A percentile compares a stretch with the other conserved stretches of the same genome.
Evolutionary conservation across 2,888 invertebrate genomes (phyloP).

Genomic region (Heteromurus nitidus): DNA sequence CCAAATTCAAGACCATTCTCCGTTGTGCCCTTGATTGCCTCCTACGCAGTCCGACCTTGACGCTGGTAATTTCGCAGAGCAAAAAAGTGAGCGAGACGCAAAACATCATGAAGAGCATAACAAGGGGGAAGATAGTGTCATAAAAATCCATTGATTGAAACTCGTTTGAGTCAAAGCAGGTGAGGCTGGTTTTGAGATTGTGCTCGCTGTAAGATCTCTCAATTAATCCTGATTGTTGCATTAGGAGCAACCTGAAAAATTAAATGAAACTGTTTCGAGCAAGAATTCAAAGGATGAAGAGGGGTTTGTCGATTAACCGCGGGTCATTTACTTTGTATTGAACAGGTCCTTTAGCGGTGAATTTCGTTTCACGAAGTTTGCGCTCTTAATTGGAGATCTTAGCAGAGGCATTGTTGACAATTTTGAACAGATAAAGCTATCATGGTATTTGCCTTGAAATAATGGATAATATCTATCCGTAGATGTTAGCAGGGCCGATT

Average conservation of each 20-base stretch:
- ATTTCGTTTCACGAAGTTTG: slow-evolving; percentile 16
- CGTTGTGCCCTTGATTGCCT: too few species aligned
- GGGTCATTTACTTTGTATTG: slow-evolving; percentile 20
- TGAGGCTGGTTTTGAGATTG: slow-evolving; percentile 7
- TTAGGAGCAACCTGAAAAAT: slow-evolving; percentile 19
- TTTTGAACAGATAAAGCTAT: slow-evolving; percentile 7
- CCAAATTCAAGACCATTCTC: too few species aligned
- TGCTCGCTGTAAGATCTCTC: background rate
- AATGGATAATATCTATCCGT: slow-evolving; percentile 5
- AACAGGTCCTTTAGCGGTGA: slow-evolving; percentile 8
- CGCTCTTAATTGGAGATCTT: background rate
- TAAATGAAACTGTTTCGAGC: background rate
- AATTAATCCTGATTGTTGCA: slow-evolving; percentile 14
- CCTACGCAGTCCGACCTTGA: too few species aligned
- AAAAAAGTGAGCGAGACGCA: background rate
- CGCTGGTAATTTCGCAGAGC: background rate
- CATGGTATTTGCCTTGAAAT: background rate
- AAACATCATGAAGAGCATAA: background rate
- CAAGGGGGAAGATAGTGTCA: slow-evolving; percentile 12
- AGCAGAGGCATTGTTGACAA: background rate
- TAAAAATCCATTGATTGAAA: slow-evolving; percentile 2
- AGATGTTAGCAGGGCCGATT: slow-evolving; percentile 12
- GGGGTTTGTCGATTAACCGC: background rate
- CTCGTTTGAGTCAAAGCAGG: slow-evolving; percentile 2
- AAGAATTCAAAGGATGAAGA: background rate